A percentile compares a stretch with the other conserved stretches of the same genome.
These are phyloP conservation scores for Botia kubotai DNA, from an alignment of 2,797 vertebrate genomes.

Conservation along the genomic window DNA sequence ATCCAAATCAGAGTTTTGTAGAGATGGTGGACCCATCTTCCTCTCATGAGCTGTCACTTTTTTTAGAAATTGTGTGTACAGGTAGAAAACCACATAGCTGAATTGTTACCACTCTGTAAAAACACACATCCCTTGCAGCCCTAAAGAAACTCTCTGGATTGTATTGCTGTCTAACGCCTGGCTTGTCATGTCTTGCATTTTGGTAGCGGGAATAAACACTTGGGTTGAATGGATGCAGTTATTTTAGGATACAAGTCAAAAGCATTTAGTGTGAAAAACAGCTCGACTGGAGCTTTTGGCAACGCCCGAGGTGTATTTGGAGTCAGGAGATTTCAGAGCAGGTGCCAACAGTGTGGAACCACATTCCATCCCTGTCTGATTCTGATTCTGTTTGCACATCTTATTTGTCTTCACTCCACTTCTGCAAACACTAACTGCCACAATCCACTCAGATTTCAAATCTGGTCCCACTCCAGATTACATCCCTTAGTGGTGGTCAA, in stretches of 20 bases:
- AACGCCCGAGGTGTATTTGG: conserved; percentile 31
- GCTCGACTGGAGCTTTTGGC: conserved; percentile 47
- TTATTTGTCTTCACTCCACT: conserved; percentile 11
- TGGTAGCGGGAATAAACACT: conserved; percentile 51
- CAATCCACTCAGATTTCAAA: neutral
- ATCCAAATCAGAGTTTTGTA: conserved; percentile 27
- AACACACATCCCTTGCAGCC: conserved; percentile 59
- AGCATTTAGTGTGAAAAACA: conserved; percentile 52
- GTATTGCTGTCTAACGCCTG: conserved; percentile 40
- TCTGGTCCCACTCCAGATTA: neutral
- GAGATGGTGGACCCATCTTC: conserved; percentile 16
- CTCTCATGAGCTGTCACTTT: conserved; percentile 54
- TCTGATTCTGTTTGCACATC: neutral
- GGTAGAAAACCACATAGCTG: conserved; percentile 60
- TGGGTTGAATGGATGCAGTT: conserved; percentile 54
- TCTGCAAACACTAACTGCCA: no score
- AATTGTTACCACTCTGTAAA: conserved; percentile 58
- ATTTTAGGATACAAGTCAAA: conserved; percentile 59
- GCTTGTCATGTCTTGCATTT: conserved; percentile 61
- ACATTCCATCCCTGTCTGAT: conserved; percentile 33
- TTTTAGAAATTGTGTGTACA: conserved; percentile 50
- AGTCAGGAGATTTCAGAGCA: conserved; percentile 17
- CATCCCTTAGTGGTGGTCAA: neutral
- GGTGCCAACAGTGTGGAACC: conserved; percentile 38
- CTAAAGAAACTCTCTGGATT: conserved; percentile 50